These are phyloP conservation scores for Pteropus alecto DNA, from an alignment of 2,113 vertebrate species.

Conservation along the genomic window DNA sequence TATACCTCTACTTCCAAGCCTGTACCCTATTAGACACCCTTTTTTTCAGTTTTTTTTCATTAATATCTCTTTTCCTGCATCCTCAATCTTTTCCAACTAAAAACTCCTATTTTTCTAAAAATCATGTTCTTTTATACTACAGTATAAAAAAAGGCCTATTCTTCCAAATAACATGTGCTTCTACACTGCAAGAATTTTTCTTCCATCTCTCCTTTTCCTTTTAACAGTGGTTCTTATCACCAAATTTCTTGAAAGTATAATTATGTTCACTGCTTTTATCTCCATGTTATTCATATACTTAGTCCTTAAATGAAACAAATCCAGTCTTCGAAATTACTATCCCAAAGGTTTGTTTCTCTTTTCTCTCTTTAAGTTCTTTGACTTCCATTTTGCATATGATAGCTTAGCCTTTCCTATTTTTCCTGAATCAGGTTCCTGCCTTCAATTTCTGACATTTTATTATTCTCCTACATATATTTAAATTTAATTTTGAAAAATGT, in stretches of 20 bases:
- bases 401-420: neutral
- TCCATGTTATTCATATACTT: neutral
- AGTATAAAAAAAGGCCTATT: too few species aligned
- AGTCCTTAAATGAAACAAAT: neutral
- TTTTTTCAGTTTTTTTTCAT: neutral
- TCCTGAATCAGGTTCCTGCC: neutral
- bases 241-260: neutral
- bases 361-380: neutral
- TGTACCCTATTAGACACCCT: too few species aligned
- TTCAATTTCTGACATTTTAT: constrained; percentile 12
- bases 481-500: constrained; percentile 39
- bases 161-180: neutral
- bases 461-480: constrained; percentile 22
- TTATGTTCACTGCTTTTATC: neutral
- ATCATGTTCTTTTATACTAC: neutral
- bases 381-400: neutral
- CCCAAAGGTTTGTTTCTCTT: neutral
- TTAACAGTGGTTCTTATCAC: neutral
- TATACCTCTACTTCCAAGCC: neutral
- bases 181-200: neutral
- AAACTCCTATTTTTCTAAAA: neutral
- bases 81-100: neutral
- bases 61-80: neutral
- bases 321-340: neutral
- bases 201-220: neutral